These are phyloP conservation scores for Tringa solitaria DNA, from an alignment of 2,113 vertebrate genomes.

Conservation along the genomic window DNA sequence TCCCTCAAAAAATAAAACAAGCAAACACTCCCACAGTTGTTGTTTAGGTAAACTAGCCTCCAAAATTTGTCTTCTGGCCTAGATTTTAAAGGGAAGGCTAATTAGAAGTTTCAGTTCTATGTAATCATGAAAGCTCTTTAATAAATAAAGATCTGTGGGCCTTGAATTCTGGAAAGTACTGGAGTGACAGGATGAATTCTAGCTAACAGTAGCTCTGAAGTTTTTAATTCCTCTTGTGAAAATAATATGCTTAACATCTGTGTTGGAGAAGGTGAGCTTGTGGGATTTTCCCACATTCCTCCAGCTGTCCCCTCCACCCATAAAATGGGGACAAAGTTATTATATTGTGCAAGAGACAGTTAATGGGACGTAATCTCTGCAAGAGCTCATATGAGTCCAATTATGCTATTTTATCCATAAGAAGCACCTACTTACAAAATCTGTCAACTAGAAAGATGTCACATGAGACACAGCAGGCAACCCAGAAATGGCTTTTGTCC, in stretches of 20 bases:
- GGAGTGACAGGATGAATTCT: background rate
- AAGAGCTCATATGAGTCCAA: background rate
- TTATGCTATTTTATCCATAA: background rate
- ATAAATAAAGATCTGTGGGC: background rate
- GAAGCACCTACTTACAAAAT: background rate
- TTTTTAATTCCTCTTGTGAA: background rate
- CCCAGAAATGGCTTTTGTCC: background rate
- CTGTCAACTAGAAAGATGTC: background rate
- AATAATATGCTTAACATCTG: background rate
- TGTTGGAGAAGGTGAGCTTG: background rate
- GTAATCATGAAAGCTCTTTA: background rate
- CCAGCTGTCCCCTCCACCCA: background rate
- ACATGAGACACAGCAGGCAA: background rate
- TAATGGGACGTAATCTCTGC: background rate
- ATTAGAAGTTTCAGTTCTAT: background rate
- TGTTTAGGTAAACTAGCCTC: background rate
- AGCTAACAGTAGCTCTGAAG: background rate
- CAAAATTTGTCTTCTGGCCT: background rate
- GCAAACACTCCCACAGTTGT: background rate
- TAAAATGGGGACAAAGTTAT: background rate
- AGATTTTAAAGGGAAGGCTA: background rate
- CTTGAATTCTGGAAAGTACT: background rate
- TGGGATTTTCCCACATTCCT: background rate
- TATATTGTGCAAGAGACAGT: background rate
- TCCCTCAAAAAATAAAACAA: background rate